Conservation (phyloP, 2,113 vertebrate species). For the Trogon surrucura region DNA sequence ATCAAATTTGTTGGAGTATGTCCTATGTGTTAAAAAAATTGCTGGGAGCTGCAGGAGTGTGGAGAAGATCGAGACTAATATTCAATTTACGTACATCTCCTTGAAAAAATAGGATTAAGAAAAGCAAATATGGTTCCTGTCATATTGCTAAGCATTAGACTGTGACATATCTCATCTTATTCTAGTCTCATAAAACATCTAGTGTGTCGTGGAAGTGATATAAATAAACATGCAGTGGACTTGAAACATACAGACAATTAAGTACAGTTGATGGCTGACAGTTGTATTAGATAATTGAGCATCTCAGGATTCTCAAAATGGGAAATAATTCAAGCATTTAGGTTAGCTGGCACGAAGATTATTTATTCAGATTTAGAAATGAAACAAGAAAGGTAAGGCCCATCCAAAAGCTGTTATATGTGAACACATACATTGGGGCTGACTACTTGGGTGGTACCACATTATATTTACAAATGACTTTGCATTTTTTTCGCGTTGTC, state of each 20-base stretch:
- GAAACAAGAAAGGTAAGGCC: not conserved
- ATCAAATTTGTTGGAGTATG: not conserved
- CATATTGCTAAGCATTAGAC: not conserved
- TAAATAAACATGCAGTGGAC: slow-evolving; percentile 35
- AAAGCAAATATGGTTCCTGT: not conserved
- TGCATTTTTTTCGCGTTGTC: not conserved
- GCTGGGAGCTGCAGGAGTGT: not conserved
- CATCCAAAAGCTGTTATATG: not conserved
- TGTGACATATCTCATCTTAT: not conserved
- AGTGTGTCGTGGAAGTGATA: not conserved
- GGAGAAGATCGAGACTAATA: not conserved
- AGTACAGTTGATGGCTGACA: slow-evolving; percentile 11
- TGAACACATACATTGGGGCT: not conserved
- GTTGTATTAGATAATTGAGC: slow-evolving; percentile 12
- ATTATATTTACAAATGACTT: not conserved
- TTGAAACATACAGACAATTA: slow-evolving; percentile 37
- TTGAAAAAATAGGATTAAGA: not conserved
- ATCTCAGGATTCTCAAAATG: not conserved
- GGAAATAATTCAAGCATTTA: slow-evolving; percentile 1
- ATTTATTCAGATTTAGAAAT: slow-evolving; percentile 9
- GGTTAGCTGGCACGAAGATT: not conserved
- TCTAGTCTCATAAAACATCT: not conserved
- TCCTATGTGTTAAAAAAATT: not conserved
- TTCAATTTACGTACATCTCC: not conserved
- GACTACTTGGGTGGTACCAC: not conserved